Evolutionary conservation across 2,888 invertebrate genomes (phyloP).

Genomic region (Aspidiotus rigidus): DNA sequence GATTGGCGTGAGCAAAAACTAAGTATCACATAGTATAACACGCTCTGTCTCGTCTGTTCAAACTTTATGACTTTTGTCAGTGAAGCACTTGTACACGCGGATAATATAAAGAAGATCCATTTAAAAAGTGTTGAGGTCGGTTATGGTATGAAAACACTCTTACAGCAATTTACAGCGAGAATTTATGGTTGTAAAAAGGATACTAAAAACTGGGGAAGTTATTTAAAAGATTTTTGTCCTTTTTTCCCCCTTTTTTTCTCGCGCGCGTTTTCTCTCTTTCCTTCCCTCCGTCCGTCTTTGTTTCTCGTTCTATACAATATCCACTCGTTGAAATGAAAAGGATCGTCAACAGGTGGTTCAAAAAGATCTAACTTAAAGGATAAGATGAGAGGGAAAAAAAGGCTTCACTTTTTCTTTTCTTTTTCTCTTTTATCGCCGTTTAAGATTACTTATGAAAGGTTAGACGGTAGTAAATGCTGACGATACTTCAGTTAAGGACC

Average conservation of each 20-base stretch:
- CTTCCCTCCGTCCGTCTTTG: slow-evolving; percentile 10
- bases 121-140: slow-evolving; percentile 33
- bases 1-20: too few species aligned
- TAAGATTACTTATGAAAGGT: slow-evolving; percentile 31
- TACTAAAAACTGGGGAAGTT: slow-evolving; percentile 30
- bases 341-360: slow-evolving; percentile 29
- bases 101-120: slow-evolving; percentile 27
- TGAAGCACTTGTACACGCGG: neutral
- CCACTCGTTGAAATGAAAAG: slow-evolving; percentile 30
- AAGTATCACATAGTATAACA: too few species aligned
- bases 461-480: slow-evolving; percentile 30
- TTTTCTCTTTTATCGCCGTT: slow-evolving; percentile 32
- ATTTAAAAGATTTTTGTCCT: slow-evolving; percentile 28
- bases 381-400: slow-evolving; percentile 23
- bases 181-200: slow-evolving; percentile 31
- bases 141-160: slow-evolving; percentile 30
- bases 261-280: slow-evolving; percentile 17
- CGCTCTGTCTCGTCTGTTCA: neutral
- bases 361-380: slow-evolving; percentile 31
- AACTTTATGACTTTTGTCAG: neutral
- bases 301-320: slow-evolving; percentile 17
- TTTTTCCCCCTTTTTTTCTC: slow-evolving; percentile 20
- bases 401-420: slow-evolving; percentile 21
- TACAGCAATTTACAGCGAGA: slow-evolving; percentile 29
- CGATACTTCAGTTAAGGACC: slow-evolving; percentile 24